phyloP scores from a whole-genome alignment of 2,113 vertebrate species.

The Ceyx margarethae region DNA sequence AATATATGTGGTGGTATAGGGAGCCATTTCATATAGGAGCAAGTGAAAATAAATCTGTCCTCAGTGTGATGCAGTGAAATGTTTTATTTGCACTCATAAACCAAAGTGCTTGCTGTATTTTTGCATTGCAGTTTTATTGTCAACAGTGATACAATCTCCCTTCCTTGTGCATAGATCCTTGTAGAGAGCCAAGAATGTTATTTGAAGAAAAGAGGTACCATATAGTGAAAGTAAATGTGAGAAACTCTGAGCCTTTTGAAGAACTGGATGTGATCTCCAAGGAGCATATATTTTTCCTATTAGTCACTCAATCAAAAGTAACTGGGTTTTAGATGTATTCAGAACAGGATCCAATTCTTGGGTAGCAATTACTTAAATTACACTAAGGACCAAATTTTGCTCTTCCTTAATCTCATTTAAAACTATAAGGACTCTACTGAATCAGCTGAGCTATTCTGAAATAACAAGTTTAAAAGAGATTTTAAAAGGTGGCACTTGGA shows the following conservation, averaged over 20 bases:
- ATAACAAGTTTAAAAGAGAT: background rate
- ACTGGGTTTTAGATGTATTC: background rate
- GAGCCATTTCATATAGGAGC: conserved; percentile 33
- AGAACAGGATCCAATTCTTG: background rate
- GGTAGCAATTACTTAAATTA: background rate
- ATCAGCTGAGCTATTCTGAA: background rate
- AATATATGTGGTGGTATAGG: background rate
- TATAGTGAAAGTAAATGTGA: conserved; percentile 3
- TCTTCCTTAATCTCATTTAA: background rate
- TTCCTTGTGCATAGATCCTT: conserved; percentile 1
- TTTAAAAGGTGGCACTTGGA: background rate
- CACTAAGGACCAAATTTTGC: background rate
- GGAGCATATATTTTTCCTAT: background rate
- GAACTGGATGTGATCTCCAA: background rate
- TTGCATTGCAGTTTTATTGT: conserved; percentile 64
- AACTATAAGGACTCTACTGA: background rate
- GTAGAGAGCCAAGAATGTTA: background rate
- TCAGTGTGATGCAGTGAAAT: conserved; percentile 44
- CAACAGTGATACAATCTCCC: conserved; percentile 31
- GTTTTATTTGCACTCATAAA: conserved; percentile 62
- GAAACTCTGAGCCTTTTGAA: background rate
- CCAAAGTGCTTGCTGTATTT: conserved; percentile 58
- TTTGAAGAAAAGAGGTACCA: conserved; percentile 12
- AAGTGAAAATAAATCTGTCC: conserved; percentile 60
- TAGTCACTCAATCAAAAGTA: background rate